Base-by-base conservation (phyloP, 2,888 invertebrate genomes). In the Glyphotaelius pellucidus region DNA sequence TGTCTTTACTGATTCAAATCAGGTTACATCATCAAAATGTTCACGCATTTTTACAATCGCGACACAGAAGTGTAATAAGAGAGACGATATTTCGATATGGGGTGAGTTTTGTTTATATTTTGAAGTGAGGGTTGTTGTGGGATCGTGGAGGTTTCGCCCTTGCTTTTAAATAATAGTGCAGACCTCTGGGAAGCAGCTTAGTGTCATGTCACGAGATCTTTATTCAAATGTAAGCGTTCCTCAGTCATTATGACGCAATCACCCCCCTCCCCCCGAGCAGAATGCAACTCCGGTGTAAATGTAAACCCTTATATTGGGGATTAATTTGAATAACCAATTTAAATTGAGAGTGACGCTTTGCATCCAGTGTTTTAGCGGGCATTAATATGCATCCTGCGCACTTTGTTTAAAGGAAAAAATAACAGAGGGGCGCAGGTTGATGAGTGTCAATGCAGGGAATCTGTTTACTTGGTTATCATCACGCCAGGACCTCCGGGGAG, bases 321-420 rank as follows among this genome's bases (percentile, higher is more conserved):
- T 90, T 91, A 91, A 93, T 93, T 93, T 92, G 92, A 93, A 93
- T 93, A 93, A 90, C 86, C 90, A 92, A 93, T 92, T 93, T 92
- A 93, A 89, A 90, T 90, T 90, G 92, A 90, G 90, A 80, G 88
- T 88, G 83, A 86, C 67, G 83, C 90, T 80, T 86, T 80, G 7
- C 67, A 67, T 25, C 25, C 25, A 67, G 67, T 67, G 67, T 67
- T 67, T 90, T 52, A 47, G 35, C 52, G 85, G 31, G 31, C 88
- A 88, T 87, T 88, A 92, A 90, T 90, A 90, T 92, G 90, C 90
- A 87, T 92, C 81, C 80, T 52, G 90, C 90, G 42, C 80, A 67
- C 80, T 90, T 47, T 52, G 81, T 90, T 85, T 84, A 32, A 35
- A 85, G 52, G 84, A 67, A 84, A 90, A 90, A 80, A 31, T 67